phyloP scores from a whole-genome alignment of 2,113 vertebrate genomes.

The Picathartes gymnocephalus region DNA sequence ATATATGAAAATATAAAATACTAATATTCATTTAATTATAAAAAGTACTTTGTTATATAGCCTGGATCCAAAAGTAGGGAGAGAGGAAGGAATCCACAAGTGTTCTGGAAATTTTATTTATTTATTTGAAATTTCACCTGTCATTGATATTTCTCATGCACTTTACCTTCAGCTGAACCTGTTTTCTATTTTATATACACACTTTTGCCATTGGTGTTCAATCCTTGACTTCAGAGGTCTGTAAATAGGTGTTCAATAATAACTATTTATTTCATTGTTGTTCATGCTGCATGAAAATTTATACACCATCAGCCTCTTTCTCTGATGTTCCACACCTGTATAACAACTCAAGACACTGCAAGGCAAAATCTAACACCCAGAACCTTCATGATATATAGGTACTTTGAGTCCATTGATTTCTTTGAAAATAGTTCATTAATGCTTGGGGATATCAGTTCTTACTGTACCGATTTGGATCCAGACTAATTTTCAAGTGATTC shows the following conservation, averaged over 20 bases:
- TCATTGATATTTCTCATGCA: background rate
- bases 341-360: background rate
- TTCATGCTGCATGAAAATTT: too few species aligned
- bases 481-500: background rate
- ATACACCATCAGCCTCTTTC: too few species aligned
- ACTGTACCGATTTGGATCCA: background rate
- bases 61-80: background rate
- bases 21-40: background rate
- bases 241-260: background rate
- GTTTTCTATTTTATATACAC: background rate
- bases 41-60: background rate
- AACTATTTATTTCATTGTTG: background rate
- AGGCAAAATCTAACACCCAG: background rate
- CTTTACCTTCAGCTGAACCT: background rate
- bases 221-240: background rate
- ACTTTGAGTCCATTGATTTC: background rate
- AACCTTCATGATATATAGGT: background rate
- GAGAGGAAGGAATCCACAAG: background rate
- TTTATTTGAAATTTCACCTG: background rate
- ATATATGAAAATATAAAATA: background rate
- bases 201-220: background rate
- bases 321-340: background rate
- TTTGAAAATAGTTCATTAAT: background rate
- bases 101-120: background rate
- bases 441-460: background rate